Evolutionary conservation across 2,113 vertebrate genomes (phyloP).

Genomic region (Pholis gunnellus): DNA sequence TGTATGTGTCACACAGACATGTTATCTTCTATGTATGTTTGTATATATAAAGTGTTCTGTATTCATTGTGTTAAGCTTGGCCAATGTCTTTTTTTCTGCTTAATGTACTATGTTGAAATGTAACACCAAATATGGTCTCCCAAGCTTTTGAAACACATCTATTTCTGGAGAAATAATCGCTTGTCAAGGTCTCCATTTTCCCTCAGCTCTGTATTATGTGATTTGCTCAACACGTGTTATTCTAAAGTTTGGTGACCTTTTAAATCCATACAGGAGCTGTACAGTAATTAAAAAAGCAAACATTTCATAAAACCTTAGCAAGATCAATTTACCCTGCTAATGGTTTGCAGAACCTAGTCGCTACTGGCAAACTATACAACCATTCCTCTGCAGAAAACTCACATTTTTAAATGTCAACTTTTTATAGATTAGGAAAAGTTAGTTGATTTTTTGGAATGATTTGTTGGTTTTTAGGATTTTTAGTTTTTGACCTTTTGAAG

Average conservation of each 20-base stretch:
- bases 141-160: slow-evolving; percentile 31
- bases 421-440: slow-evolving; percentile 33
- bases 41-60: neutral
- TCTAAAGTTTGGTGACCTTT: slow-evolving; percentile 55
- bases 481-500: neutral
- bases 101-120: neutral
- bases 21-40: neutral
- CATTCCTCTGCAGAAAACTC: slow-evolving; percentile 24
- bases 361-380: slow-evolving; percentile 37
- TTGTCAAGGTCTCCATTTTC: slow-evolving; percentile 50
- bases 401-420: slow-evolving; percentile 29
- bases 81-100: neutral
- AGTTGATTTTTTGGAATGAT: slow-evolving; percentile 28
- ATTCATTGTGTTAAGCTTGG: neutral
- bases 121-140: neutral
- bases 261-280: slow-evolving; percentile 34
- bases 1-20: neutral
- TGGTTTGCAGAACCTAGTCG: slow-evolving; percentile 4
- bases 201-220: slow-evolving; percentile 31
- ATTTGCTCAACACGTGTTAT: slow-evolving; percentile 46
- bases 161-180: slow-evolving; percentile 42
- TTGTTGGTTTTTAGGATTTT: neutral
- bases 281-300: slow-evolving; percentile 4
- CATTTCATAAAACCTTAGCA: slow-evolving; percentile 47
- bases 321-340: slow-evolving; percentile 41